Percentiles rank a stretch among this genome's conserved stretches.
These are phyloP conservation scores for Oligia fasciuncula DNA, from an alignment of 2,888 invertebrate genomes.

Conservation along the genomic window DNA sequence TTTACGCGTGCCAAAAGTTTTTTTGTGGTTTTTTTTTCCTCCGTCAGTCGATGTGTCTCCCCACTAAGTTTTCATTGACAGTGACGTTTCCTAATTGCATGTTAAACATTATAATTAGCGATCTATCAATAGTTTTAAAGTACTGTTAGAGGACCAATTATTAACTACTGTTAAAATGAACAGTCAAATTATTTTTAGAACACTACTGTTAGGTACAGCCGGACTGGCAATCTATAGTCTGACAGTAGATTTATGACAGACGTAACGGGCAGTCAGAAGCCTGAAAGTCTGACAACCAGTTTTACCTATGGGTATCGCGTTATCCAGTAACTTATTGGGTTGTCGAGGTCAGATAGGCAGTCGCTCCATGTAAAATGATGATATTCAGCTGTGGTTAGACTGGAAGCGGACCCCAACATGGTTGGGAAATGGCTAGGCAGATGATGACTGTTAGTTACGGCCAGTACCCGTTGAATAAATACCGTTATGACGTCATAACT, in stretches of 20 bases:
- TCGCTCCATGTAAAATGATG: not conserved
- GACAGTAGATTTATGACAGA: not conserved
- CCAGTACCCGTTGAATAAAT: slow-evolving; percentile 21
- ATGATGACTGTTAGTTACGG: no score
- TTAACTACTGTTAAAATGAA: slow-evolving; percentile 56
- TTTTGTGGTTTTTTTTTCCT: slow-evolving; percentile 58
- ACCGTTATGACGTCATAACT: slow-evolving; percentile 47
- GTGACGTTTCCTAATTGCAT: slow-evolving; percentile 82
- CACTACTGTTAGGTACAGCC: slow-evolving; percentile 34
- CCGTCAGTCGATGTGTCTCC: slow-evolving; percentile 58
- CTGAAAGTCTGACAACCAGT: not conserved
- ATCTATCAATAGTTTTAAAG: slow-evolving; percentile 62
- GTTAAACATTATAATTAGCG: slow-evolving; percentile 80
- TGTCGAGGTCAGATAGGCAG: not conserved
- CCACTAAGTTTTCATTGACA: slow-evolving; percentile 79
- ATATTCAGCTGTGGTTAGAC: not conserved
- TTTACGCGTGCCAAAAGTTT: slow-evolving; percentile 64
- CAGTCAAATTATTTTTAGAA: slow-evolving; percentile 11
- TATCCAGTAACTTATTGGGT: not conserved
- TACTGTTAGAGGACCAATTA: slow-evolving; percentile 67
- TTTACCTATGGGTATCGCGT: not conserved
- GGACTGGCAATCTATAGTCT: no score
- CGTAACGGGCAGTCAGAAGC: not conserved
- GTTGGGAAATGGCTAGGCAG: not conserved
- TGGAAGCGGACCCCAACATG: not conserved